phyloP scores from a whole-genome alignment of 2,113 vertebrate species.

The Noturus placidus region DNA sequence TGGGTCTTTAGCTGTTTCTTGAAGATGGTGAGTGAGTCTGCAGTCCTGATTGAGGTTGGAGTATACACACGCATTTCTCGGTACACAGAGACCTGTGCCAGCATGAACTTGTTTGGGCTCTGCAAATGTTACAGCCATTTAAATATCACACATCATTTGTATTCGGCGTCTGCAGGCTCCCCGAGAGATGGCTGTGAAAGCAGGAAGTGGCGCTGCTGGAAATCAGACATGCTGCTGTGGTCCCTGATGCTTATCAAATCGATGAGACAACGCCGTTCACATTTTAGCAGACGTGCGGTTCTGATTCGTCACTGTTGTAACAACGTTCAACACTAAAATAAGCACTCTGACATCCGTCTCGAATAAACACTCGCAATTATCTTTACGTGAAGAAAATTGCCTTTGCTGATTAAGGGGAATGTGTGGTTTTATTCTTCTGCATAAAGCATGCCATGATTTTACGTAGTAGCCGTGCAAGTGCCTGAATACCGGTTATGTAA shows the following conservation, averaged over 20 bases:
- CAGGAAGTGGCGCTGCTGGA: constrained; percentile 47
- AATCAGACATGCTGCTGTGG: constrained; percentile 51
- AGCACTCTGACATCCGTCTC: background rate
- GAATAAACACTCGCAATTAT: background rate
- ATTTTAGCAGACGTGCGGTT: background rate
- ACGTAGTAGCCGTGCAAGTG: background rate
- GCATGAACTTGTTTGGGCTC: constrained; percentile 64
- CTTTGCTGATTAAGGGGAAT: background rate
- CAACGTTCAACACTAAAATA: background rate
- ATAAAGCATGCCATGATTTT: background rate
- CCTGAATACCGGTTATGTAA: background rate
- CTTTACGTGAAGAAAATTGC: background rate
- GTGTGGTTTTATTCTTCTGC: background rate
- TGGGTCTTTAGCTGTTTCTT: too few relatives aligned
- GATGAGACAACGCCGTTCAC: constrained; percentile 69
- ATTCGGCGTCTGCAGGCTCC: constrained; percentile 61
- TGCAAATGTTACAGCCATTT: constrained; percentile 73
- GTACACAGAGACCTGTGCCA: constrained; percentile 54
- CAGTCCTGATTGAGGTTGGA: too few relatives aligned
- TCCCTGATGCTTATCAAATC: constrained; percentile 69
- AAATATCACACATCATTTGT: constrained; percentile 76
- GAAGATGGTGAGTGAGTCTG: too few relatives aligned
- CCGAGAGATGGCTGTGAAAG: constrained; percentile 43
- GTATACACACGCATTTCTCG: constrained; percentile 56
- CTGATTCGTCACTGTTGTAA: background rate